Percentiles rank a stretch among this genome's conserved stretches.
Evolutionary conservation across 2,113 vertebrate genomes (phyloP).

Genomic region (Ptilorrhoa leucosticta): DNA sequence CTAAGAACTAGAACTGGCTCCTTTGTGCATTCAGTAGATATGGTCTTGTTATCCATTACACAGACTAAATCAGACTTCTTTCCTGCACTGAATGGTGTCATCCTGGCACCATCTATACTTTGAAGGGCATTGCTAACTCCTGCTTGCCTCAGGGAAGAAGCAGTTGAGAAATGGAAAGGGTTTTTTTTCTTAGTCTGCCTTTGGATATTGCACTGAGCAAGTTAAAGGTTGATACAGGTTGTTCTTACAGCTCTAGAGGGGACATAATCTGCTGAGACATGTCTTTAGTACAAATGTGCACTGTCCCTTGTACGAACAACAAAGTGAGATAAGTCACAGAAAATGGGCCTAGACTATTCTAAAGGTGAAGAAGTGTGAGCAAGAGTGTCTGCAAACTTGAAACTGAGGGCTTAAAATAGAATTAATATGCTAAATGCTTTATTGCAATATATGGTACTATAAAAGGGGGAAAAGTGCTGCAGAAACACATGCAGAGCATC

Average conservation of each 20-base stretch:
- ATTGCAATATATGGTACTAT: neutral
- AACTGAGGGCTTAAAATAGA: neutral
- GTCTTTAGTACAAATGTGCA: neutral
- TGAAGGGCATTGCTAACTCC: neutral
- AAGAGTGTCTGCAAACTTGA: neutral
- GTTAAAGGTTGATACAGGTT: neutral
- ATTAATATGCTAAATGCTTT: neutral
- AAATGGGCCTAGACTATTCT: neutral
- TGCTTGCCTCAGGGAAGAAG: neutral
- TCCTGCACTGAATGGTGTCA: neutral
- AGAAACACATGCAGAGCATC: neutral
- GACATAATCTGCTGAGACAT: neutral
- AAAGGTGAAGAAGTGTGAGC: neutral
- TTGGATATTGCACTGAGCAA: neutral
- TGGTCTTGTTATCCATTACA: neutral
- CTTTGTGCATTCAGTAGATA: neutral
- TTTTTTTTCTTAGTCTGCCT: neutral
- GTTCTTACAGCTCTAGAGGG: neutral
- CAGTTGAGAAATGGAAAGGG: neutral
- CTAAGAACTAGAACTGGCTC: neutral
- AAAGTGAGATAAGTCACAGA: neutral
- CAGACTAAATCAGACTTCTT: neutral
- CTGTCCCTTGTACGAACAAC: neutral
- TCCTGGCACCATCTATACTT: neutral
- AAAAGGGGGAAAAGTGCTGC: neutral